Evolutionary conservation across 2,888 invertebrate genomes (phyloP), one percentile per base, ranked within the genome.

Genomic region (Nudaria mundana): DNA sequence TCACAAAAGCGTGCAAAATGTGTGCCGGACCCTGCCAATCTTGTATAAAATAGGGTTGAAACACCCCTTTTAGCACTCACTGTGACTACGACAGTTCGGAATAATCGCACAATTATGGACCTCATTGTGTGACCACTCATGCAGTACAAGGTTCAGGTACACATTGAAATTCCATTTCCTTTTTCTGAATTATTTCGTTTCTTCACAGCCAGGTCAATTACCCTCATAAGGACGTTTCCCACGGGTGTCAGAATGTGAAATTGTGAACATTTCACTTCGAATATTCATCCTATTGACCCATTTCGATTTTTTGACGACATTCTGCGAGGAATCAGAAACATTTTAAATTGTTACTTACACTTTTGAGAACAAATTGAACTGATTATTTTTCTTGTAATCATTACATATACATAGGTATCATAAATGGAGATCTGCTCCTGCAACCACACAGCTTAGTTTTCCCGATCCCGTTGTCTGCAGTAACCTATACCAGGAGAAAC

Each of bases 101-200:
- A 26, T 47, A 70, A 69, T 63, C 59, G 49, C 47, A 52, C 53
- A 59, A 66, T 71, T 71, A n/a, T 71, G 62, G 56, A 62, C 63
- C 68, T 68, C 70, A 69, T 71, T 67, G 63, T 55, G 47, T 40
- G 51, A 54, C 58, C 63, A 59, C 59, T 52, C 61, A 60, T 57
- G 65, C 68, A 63, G 53, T 50, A 50, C 52, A 61, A 65, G 63
- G 70, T 71, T 65, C 57, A 63, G 48, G 52, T 56, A 44, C 44
- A 39, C 33, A 40, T 26, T 35, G 44, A 46, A 51, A 54, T 51
- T 49, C 52, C 50, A 54, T 54, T 54, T 52, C 48, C 51, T 33
- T 51, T 49, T 54, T 52, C 46, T 54, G 40, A 59, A 54, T 59
- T 48, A 50, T 50, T 40, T 18, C 33, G 43, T 32, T 28, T 41